Evolutionary conservation across 2,888 invertebrate genomes (phyloP).

Genomic region (Diploptera punctata): DNA sequence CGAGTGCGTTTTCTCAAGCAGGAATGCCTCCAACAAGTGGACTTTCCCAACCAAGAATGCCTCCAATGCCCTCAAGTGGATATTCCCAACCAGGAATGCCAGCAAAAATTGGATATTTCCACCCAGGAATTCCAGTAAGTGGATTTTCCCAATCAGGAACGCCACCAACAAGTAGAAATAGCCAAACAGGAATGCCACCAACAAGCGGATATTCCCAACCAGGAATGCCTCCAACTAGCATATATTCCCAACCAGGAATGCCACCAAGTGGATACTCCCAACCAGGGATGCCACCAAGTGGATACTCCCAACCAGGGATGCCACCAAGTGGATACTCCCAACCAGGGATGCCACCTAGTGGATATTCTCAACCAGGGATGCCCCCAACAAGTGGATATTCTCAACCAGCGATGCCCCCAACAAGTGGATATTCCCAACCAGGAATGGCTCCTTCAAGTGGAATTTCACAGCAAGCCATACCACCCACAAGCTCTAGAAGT

Average conservation of each 20-base stretch:
- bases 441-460: neutral
- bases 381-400: neutral
- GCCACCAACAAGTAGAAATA: no score
- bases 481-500: neutral
- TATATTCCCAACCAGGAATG: constrained; percentile 6
- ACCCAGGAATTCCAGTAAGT: no score
- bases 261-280: no score
- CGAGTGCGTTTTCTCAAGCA: no score
- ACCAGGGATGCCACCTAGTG: neutral
- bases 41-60: neutral
- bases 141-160: no score
- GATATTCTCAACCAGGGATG: neutral
- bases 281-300: no score
- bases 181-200: neutral
- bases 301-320: constrained; percentile 2
- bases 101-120: no score
- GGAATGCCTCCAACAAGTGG: no score
- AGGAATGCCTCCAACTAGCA: neutral
- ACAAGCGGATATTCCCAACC: neutral
- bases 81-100: neutral
- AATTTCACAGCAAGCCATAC: neutral
- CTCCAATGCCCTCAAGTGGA: no score
- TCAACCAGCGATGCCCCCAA: neutral
- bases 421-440: neutral
- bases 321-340: neutral